Evolutionary conservation across 2,888 invertebrate genomes (phyloP).

Genomic region (Latrodectus elegans): DNA sequence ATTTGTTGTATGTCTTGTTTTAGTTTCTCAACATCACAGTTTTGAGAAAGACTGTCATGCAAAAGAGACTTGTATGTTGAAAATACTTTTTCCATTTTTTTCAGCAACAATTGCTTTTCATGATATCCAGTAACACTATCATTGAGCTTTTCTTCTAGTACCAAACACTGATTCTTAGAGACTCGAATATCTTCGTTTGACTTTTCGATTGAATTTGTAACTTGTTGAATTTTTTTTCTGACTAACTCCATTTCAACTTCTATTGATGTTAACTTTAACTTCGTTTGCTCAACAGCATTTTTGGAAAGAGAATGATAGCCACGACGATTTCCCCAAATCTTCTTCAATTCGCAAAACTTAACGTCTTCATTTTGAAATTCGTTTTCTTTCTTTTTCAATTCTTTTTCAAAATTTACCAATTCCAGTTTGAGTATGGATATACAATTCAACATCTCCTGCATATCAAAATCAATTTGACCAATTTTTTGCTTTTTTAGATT

Average conservation of each 20-base stretch:
- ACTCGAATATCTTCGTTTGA: slow-evolving; percentile 30
- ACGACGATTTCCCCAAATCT: slow-evolving; percentile 5
- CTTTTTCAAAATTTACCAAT: neutral
- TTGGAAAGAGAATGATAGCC: slow-evolving; percentile 23
- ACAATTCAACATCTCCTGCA: slow-evolving; percentile 12
- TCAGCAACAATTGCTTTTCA: slow-evolving; percentile 21
- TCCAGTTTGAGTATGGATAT: slow-evolving; percentile 8
- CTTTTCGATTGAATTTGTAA: neutral
- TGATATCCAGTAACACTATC: slow-evolving; percentile 36
- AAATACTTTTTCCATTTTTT: slow-evolving; percentile 14
- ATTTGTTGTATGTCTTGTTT: slow-evolving; percentile 26
- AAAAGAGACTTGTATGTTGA: slow-evolving; percentile 35
- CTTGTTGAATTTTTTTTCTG: neutral
- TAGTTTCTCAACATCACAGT: slow-evolving; percentile 26
- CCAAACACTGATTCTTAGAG: slow-evolving; percentile 14
- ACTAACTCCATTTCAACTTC: neutral
- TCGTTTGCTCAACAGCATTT: slow-evolving; percentile 6
- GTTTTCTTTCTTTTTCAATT: slow-evolving; percentile 31
- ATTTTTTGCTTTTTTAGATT: slow-evolving; percentile 4
- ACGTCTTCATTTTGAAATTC: slow-evolving; percentile 13
- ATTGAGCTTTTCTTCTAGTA: slow-evolving; percentile 23
- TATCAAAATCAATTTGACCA: slow-evolving; percentile 24
- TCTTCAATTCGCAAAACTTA: slow-evolving; percentile 34
- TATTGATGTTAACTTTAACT: neutral
- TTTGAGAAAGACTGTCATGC: slow-evolving; percentile 7